Evolutionary conservation across 64 coral and sea anemone species (phyloP).

Genomic region (Hydrozoanthus tunicans): DNA sequence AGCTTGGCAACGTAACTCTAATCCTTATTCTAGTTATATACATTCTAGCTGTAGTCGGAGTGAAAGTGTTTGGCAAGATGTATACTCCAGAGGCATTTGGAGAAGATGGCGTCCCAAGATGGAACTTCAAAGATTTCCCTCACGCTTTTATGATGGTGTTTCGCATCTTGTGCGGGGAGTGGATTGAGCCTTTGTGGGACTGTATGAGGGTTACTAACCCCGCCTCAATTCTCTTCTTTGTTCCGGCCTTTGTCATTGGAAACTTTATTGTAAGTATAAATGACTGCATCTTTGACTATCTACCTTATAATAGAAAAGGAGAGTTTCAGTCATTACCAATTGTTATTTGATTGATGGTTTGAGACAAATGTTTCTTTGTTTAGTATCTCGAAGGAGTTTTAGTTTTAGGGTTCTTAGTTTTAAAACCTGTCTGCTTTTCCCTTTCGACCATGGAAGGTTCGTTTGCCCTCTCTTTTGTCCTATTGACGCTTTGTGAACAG

Average conservation of each 20-base stretch:
- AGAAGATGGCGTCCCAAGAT: constrained; percentile 67
- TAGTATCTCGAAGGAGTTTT: too few species aligned
- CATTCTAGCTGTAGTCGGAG: constrained; percentile 91
- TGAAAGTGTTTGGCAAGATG: constrained; percentile 76
- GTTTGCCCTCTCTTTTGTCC: too few species aligned
- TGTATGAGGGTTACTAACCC: constrained; percentile 82
- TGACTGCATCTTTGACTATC: neutral
- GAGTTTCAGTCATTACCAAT: too few species aligned
- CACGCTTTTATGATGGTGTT: constrained; percentile 99
- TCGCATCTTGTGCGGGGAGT: constrained; percentile 91
- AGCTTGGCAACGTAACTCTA: constrained; percentile 86
- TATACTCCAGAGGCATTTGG: constrained; percentile 79
- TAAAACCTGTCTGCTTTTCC: too few species aligned
- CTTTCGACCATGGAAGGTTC: too few species aligned
- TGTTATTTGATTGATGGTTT: too few species aligned
- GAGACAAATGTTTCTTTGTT: too few species aligned
- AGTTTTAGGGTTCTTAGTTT: too few species aligned
- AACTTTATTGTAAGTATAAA: constrained; percentile 90
- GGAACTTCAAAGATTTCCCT: constrained; percentile 95
- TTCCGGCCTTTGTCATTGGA: constrained; percentile 81
- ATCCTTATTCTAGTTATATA: constrained; percentile 89
- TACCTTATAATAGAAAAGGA: too few species aligned
- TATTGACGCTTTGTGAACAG: too few species aligned
- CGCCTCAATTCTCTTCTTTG: constrained; percentile 74
- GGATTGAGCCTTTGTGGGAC: constrained; percentile 92